Conservation (phyloP, 2,888 invertebrate genomes). For the Isotomurus palustris region DNA sequence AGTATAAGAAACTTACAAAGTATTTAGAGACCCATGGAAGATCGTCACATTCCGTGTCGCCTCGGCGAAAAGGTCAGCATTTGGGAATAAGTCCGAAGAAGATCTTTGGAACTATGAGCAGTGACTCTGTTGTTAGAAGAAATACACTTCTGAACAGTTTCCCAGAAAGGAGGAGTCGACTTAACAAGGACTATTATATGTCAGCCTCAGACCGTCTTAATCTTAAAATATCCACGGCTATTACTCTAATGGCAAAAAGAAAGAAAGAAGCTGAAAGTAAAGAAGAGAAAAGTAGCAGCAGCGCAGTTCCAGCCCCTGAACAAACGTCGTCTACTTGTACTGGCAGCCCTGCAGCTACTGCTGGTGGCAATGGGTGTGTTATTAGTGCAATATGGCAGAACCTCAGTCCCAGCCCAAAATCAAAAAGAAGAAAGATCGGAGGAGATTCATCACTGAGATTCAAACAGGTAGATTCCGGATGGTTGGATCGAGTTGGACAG, state of each 20-base stretch:
- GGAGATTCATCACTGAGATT: not conserved
- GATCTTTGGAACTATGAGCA: not conserved
- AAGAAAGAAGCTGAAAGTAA: not conserved
- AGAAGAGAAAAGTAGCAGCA: not conserved
- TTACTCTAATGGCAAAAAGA: too few relatives aligned
- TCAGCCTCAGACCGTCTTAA: too few relatives aligned
- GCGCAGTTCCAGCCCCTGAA: not conserved
- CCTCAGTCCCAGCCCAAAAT: conserved; percentile 34
- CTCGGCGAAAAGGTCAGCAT: not conserved
- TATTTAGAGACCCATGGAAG: conserved; percentile 12
- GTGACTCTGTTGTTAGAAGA: too few relatives aligned
- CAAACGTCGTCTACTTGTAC: not conserved
- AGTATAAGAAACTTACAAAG: conserved; percentile 50
- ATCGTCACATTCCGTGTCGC: too few relatives aligned
- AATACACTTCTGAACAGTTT: too few relatives aligned
- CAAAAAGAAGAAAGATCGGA: conserved; percentile 51
- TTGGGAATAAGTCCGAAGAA: not conserved
- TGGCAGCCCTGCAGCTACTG: not conserved
- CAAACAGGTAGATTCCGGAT: conserved; percentile 56
- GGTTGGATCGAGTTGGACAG: conserved; percentile 56
- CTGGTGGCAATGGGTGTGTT: conserved; percentile 15
- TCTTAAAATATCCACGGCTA: too few relatives aligned
- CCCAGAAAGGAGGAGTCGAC: too few relatives aligned
- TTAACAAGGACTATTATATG: too few relatives aligned
- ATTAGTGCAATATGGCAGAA: conserved; percentile 37